A percentile compares a stretch with the other conserved stretches of the same genome.
Conservation (phyloP, 2,797 vertebrate genomes). For the Acipenser oxyrinchus region DNA sequence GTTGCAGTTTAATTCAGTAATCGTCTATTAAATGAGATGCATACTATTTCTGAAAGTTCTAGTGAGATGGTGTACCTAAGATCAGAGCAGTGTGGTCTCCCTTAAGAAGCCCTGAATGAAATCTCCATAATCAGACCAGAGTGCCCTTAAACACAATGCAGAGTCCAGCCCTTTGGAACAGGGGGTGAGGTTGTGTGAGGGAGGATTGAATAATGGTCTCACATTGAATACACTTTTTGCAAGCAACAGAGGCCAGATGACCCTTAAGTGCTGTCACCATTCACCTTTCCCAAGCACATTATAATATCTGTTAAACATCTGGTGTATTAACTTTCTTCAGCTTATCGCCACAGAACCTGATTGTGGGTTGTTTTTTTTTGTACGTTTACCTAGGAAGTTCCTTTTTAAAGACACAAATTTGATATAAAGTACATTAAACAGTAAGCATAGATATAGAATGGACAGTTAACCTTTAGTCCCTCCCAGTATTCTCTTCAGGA, state of each 20-base stretch:
- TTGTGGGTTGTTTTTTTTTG: too few species aligned
- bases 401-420: too few species aligned
- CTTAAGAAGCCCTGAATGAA: conserved; percentile 4
- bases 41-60: background rate
- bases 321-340: too few species aligned
- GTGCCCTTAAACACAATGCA: conserved; percentile 3
- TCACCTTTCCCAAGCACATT: background rate
- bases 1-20: background rate
- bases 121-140: conserved; percentile 8
- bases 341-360: too few species aligned
- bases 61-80: background rate
- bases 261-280: conserved; percentile 4
- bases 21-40: too few species aligned
- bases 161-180: background rate
- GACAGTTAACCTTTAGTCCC: conserved; percentile 13
- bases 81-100: background rate
- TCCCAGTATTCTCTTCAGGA: too few species aligned
- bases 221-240: background rate
- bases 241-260: conserved; percentile 2
- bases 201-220: conserved; percentile 3
- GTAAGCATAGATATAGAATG: conserved; percentile 12
- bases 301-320: too few species aligned
- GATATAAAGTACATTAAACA: too few species aligned
- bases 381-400: too few species aligned
- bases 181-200: background rate